phyloP scores from a whole-genome alignment of 2,888 invertebrate species.

The Galeopsomyia nigrocyanea region DNA sequence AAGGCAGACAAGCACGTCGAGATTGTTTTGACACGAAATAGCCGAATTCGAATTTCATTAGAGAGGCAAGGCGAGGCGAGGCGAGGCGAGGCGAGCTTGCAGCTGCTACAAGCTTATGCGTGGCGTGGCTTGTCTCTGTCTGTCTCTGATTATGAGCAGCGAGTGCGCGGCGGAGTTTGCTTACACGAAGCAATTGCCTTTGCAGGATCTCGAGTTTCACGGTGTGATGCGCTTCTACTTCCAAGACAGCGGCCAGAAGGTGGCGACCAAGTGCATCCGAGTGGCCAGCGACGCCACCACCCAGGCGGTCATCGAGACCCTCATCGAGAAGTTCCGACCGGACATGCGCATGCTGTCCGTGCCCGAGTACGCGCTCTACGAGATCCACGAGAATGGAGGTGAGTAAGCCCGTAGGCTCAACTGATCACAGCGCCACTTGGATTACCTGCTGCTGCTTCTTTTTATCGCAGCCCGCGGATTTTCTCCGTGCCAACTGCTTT shows the following conservation, averaged over 20 bases:
- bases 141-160: no score
- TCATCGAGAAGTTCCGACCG: slow-evolving; percentile 99
- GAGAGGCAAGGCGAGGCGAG: slow-evolving; percentile 15
- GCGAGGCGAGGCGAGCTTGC: slow-evolving; percentile 33
- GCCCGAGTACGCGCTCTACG: slow-evolving; percentile 78
- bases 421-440: no score
- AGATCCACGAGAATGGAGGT: slow-evolving; percentile 82
- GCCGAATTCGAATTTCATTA: slow-evolving; percentile 39
- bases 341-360: slow-evolving; percentile 95
- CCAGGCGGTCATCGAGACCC: slow-evolving; percentile 94
- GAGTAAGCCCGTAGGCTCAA: slow-evolving; percentile 48
- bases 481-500: no score
- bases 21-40: no score
- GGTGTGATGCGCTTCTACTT: slow-evolving; percentile 99
- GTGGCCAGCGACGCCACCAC: slow-evolving; percentile 98
- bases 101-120: no score
- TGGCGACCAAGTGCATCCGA: slow-evolving; percentile 98
- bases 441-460: no score
- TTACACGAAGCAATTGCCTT: no score
- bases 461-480: not conserved
- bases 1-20: no score
- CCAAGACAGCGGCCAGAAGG: slow-evolving; percentile 98
- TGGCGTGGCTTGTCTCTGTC: no score
- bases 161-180: no score
- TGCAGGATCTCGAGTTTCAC: slow-evolving; percentile 95